Evolutionary conservation across 2,113 vertebrate genomes (phyloP).

Genomic region (Dinomys branickii): DNA sequence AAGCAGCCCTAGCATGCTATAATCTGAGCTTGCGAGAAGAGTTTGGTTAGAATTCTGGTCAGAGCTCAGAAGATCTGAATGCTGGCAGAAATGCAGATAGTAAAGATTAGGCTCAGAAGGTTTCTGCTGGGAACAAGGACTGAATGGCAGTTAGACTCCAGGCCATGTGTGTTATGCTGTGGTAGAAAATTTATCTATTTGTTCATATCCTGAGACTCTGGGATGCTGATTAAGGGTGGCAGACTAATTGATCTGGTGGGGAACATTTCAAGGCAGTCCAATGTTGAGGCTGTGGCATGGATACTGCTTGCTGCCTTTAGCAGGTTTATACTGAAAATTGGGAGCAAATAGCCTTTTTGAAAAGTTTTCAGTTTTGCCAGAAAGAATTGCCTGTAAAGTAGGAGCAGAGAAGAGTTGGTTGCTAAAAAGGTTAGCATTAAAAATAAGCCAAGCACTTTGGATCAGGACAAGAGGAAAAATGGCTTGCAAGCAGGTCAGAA

Average conservation of each 20-base stretch:
- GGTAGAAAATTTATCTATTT: background rate
- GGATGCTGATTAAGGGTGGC: background rate
- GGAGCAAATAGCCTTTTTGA: background rate
- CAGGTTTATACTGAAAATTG: background rate
- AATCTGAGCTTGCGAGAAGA: background rate
- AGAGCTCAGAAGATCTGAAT: background rate
- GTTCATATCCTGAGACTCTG: background rate
- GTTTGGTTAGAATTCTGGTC: background rate
- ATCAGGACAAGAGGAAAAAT: background rate
- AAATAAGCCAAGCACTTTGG: background rate
- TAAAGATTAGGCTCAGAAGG: background rate
- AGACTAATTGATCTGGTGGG: background rate
- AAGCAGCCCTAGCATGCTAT: background rate
- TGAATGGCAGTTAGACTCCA: background rate
- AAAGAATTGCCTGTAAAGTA: background rate
- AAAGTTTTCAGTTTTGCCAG: background rate
- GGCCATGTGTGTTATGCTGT: background rate
- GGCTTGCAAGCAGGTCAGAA: background rate
- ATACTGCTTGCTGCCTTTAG: background rate
- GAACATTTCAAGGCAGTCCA: background rate
- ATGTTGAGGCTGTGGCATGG: background rate
- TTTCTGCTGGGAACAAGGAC: background rate
- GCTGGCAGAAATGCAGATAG: background rate
- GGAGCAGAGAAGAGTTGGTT: background rate
- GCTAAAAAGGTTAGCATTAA: background rate